Base-by-base conservation (phyloP, 2,888 invertebrate species). In the Acronicta leporina region DNA sequence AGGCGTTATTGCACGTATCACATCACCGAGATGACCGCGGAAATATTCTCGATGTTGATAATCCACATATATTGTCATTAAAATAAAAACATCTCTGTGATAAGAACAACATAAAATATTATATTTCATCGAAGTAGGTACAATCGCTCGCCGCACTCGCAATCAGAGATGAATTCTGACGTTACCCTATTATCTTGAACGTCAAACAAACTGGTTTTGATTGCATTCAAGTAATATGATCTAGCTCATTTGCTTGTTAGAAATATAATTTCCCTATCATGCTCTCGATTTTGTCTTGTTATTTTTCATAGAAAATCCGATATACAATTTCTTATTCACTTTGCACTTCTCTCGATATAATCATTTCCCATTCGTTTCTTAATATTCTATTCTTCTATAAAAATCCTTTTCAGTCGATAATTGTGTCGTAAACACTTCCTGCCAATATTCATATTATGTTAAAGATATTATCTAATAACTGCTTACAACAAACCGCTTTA, bases 181-280 rank as follows among this genome's bases (percentile, higher is more conserved):
- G 72, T 58, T 45, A 40, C 14, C n/a, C 45, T 53, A 35, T 53
- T 65, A 65, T 71, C 67, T 49, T 20, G 1, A 50, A 51, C 14
- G 5, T 40, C 48, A 64, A 56, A 70, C 47, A 71, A 57, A 58
- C 71, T 49, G 42, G 58, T 53, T 53, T 33, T 70, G 71, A 69
- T 70, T 63, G 56, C 64, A 48, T 54, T 66, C 46, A 30, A 50
- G 27, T 15, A 49, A 40, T 55, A 27, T 27, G 35, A 54, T 69
- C 70, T 13, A 63, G 33, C 25, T 38, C 16, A 46, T 51, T 66
- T 63, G 56, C 71, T 66, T 50, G 70, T 69, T 30, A 30, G 8
- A 9, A 30, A 9, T 48, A 38, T 52, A 44, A 40, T 49, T 50
- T 27, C 20, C 10, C 20, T 33, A 33, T 16, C 43, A 70, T 56